Evolutionary conservation across 2,113 vertebrate species (phyloP), one percentile per base, ranked within the genome.

Genomic region (Oxygymnocypris stewartii): DNA sequence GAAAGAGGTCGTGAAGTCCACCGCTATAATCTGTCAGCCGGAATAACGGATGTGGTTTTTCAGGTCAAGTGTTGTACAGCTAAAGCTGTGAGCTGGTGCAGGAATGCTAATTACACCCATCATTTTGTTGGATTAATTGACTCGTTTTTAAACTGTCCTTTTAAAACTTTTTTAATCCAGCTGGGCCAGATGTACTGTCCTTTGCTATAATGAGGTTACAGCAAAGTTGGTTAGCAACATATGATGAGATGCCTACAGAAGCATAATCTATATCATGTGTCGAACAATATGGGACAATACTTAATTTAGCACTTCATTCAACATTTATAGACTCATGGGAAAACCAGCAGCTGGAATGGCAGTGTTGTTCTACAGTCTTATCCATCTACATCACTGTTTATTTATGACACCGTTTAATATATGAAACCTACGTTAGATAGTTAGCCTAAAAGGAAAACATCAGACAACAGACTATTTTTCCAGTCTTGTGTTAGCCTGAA

Each of bases 1-100:
- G 59, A 92, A 92, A 88, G 88, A 90, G 92, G 92, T 90, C 91
- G 90, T 23, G 40, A 79, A 87, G 87, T 89, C n/a, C 86, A 57
- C 80, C 47, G 25, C 49, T 47, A 89, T 83, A 90, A 88, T 79
- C 87, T 74, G 88, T 92, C 89, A 71, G 37, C 85, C 80, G 88
- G 75, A 80, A 89, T 77, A 85, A 85, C 82, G 20, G 83, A 88
- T 89, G 87, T 75, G 89, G 82, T 90, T 85, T 90, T 91, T 85
- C 79, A 79, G 84, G 88, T 92, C 87, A 87, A 88, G 82, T 82
- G 82, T 51, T 73, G 81, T 37, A 18, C 65, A 57, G 81, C 75
- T 59, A 40, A 4, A 76, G 69, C 79, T 65, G 31, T 18, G 61
- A 63, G 75, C 49, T 35, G 44, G 73, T 35, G 37, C 51, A 65